Percentiles rank a stretch among this genome's conserved stretches.
These are phyloP conservation scores for Thamnophis elegans DNA, from an alignment of 2,797 vertebrate species.

Conservation along the genomic window DNA sequence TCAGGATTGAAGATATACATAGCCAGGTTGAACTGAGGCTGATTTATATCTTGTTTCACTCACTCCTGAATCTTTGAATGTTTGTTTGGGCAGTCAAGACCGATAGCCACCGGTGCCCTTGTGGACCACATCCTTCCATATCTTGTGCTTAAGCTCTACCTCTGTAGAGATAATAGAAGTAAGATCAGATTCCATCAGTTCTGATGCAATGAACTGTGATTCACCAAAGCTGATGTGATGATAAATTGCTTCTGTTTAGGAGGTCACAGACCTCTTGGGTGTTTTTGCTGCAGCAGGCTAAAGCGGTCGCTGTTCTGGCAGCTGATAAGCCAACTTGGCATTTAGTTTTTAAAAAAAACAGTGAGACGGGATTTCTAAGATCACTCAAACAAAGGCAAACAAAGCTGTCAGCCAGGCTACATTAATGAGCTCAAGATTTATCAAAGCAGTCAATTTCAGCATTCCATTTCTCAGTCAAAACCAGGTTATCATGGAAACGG, in stretches of 20 bases:
- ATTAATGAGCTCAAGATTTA: background rate
- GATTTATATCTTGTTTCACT: background rate
- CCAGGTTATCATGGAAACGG: background rate
- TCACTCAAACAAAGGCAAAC: background rate
- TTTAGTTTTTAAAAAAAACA: background rate
- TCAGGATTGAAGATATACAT: background rate
- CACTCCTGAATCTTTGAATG: background rate
- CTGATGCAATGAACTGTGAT: background rate
- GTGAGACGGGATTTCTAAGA: background rate
- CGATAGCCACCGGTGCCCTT: background rate
- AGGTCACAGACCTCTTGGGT: background rate
- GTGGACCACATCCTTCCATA: background rate
- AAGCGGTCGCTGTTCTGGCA: background rate
- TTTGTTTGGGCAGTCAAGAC: background rate
- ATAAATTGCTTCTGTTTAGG: background rate
- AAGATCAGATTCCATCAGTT: background rate
- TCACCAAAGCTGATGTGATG: background rate
- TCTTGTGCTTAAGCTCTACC: background rate
- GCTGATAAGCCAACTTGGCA: background rate
- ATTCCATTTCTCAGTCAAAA: background rate
- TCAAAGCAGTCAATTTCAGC: background rate
- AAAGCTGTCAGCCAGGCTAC: background rate
- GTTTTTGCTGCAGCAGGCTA: background rate
- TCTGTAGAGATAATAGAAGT: background rate
- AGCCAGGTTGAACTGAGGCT: background rate